A percentile compares a stretch with the other conserved stretches of the same genome.
Evolutionary conservation across 2,888 invertebrate genomes (phyloP).

Genomic region (Polyommatus icarus): DNA sequence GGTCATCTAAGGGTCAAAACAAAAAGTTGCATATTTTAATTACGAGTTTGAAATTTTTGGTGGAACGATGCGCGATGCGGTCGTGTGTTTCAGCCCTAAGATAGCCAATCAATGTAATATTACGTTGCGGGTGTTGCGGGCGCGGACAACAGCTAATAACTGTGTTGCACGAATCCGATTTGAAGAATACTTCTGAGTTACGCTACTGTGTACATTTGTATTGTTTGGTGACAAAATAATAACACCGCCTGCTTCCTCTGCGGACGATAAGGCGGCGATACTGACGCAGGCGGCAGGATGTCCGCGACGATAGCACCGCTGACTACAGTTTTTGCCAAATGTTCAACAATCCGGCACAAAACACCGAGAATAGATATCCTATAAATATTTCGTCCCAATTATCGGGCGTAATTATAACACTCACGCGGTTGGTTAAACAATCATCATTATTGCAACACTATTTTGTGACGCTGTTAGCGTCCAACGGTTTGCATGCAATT

Average conservation of each 20-base stretch:
- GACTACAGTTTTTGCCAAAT: constrained; percentile 56
- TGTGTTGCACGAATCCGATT: background rate
- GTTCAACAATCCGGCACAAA: background rate
- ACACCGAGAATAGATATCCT: background rate
- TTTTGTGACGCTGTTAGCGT: background rate
- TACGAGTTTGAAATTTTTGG: too few species aligned
- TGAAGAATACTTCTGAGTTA: background rate
- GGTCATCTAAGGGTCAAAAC: background rate
- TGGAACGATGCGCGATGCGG: background rate
- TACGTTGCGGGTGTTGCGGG: background rate
- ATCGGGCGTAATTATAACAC: background rate
- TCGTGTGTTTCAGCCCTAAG: background rate
- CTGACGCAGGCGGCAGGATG: constrained; percentile 73
- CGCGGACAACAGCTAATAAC: background rate
- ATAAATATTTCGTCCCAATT: constrained; percentile 8
- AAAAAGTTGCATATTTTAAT: background rate
- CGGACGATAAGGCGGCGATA: constrained; percentile 57
- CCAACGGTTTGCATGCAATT: background rate
- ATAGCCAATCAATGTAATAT: background rate
- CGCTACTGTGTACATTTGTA: background rate
- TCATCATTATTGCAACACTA: constrained; percentile 1
- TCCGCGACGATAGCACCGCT: constrained; percentile 64
- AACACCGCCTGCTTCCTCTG: constrained; percentile 72
- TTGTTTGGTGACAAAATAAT: constrained; percentile 53
- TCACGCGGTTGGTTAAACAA: background rate